These are phyloP conservation scores for Meiosimyza platycephala DNA, from an alignment of 2,888 invertebrate species.

Conservation along the genomic window DNA sequence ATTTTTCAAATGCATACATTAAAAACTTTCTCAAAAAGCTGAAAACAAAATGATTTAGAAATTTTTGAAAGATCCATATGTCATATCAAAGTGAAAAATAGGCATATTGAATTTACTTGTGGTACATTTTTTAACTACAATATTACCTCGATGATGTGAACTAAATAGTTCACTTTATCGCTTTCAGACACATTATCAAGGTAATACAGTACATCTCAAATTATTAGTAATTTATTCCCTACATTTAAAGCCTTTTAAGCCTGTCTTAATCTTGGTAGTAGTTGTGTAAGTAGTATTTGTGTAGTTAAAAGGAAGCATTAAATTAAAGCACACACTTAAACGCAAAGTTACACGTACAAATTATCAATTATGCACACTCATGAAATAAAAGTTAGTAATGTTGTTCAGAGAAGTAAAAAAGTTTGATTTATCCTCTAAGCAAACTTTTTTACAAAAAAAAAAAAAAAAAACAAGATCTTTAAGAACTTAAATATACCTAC, in stretches of 20 bases:
- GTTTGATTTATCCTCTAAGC: too few relatives aligned
- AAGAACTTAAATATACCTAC: too few relatives aligned
- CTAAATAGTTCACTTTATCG: too few relatives aligned
- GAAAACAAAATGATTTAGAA: slow-evolving; percentile 34
- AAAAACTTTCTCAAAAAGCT: slow-evolving; percentile 46
- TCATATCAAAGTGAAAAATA: neutral
- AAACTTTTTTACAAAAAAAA: too few relatives aligned
- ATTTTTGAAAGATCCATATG: neutral
- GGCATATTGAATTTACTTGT: neutral
- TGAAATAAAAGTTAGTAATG: too few relatives aligned
- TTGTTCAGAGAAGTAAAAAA: too few relatives aligned
- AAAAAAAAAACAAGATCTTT: too few relatives aligned
- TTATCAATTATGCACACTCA: neutral
- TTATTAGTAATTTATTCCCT: slow-evolving; percentile 45
- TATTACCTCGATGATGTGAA: too few relatives aligned
- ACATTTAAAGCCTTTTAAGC: slow-evolving; percentile 36
- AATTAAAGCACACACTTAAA: slow-evolving; percentile 33
- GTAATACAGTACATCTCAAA: neutral
- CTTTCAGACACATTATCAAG: too few relatives aligned
- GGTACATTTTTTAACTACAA: too few relatives aligned
- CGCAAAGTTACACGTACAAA: slow-evolving; percentile 14
- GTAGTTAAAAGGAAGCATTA: slow-evolving; percentile 37
- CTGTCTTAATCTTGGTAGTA: slow-evolving; percentile 55
- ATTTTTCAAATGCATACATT: slow-evolving; percentile 28
- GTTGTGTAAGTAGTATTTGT: slow-evolving; percentile 46